A percentile compares a stretch with the other conserved stretches of the same genome.
These are phyloP conservation scores for Mormyrops boulengeri DNA, from an alignment of 2,797 vertebrate genomes.

Conservation along the genomic window DNA sequence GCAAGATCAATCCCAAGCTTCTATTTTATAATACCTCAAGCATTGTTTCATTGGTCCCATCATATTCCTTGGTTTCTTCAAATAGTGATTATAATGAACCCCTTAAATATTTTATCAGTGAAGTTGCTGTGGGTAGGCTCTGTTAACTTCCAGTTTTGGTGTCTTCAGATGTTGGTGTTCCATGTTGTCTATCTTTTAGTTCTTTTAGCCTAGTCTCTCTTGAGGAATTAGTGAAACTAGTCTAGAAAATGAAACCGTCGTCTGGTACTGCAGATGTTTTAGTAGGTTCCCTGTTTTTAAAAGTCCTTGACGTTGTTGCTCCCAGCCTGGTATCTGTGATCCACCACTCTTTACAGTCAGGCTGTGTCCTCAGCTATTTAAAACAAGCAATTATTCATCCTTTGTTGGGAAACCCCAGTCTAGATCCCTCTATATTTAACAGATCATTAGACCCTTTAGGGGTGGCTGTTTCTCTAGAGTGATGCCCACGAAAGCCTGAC, in stretches of 20 bases:
- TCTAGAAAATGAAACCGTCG: not conserved
- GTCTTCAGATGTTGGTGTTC: not conserved
- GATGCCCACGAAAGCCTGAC: no score
- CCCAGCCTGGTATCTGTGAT: not conserved
- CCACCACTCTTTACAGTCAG: not conserved
- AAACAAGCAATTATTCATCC: not conserved
- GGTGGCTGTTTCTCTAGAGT: not conserved
- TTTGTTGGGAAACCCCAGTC: not conserved
- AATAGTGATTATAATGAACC: not conserved
- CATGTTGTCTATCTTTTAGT: not conserved
- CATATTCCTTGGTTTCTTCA: not conserved
- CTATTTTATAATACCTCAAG: not conserved
- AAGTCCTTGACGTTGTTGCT: not conserved
- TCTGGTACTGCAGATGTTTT: not conserved
- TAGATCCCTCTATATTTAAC: not conserved
- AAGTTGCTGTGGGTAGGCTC: not conserved
- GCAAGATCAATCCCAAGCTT: not conserved
- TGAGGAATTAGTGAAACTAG: not conserved
- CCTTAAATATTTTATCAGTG: not conserved
- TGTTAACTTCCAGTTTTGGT: not conserved
- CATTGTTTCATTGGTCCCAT: not conserved
- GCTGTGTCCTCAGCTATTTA: not conserved
- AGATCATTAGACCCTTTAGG: no score
- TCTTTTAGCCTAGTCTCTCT: not conserved
- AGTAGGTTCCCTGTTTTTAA: not conserved